Percentiles rank a stretch among this genome's conserved stretches.
These are phyloP conservation scores for Tor tambroides DNA, from an alignment of 2,113 vertebrate genomes.

Conservation along the genomic window DNA sequence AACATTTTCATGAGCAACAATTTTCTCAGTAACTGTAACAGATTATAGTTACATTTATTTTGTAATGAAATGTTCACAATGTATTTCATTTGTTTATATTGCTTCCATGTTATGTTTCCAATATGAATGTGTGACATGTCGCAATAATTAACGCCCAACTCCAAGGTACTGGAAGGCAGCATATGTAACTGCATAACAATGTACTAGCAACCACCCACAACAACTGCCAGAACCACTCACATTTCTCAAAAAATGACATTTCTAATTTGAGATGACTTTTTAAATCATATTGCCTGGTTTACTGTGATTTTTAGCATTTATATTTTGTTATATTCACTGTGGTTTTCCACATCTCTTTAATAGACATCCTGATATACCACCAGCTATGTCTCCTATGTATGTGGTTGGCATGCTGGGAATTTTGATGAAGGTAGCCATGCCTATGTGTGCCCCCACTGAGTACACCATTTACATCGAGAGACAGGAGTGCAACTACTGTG, in stretches of 20 bases:
- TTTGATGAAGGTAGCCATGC: slow-evolving; percentile 74
- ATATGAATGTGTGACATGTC: no score
- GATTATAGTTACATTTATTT: no score
- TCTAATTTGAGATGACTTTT: neutral
- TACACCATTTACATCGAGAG: slow-evolving; percentile 89
- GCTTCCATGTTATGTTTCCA: no score
- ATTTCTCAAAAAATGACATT: neutral
- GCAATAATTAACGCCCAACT: no score
- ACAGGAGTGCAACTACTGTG: slow-evolving; percentile 88
- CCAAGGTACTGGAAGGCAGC: neutral
- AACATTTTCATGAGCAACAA: no score
- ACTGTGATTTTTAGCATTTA: neutral
- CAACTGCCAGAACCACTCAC: neutral
- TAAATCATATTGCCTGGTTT: neutral
- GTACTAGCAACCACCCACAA: neutral
- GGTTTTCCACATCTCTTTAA: neutral
- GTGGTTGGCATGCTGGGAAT: slow-evolving; percentile 80
- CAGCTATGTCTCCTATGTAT: slow-evolving; percentile 75
- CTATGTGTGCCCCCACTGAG: slow-evolving; percentile 85
- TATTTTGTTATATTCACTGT: neutral
- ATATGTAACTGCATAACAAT: neutral
- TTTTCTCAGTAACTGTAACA: no score
- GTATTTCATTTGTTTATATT: neutral
- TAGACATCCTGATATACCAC: neutral
- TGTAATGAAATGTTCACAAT: no score